These are phyloP conservation scores for Rattus norvegicus DNA, from an alignment of 2,113 vertebrate genomes.

Conservation along the genomic window DNA sequence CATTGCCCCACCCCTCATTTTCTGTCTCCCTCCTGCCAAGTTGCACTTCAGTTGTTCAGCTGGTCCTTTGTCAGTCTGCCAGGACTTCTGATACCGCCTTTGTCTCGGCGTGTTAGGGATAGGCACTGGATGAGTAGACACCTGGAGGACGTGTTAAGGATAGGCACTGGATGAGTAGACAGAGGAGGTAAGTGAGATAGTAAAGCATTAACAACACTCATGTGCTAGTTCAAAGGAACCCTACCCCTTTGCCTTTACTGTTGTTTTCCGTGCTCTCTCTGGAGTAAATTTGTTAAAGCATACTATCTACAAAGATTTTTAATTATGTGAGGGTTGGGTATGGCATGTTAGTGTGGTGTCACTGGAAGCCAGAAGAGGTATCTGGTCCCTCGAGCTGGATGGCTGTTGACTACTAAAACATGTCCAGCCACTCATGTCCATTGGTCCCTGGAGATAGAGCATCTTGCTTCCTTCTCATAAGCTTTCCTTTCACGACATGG, in stretches of 20 bases:
- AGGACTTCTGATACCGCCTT: not conserved
- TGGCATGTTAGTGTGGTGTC: not conserved
- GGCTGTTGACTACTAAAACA: not conserved
- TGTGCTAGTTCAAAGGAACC: not conserved
- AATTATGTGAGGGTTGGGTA: not conserved
- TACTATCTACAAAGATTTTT: not conserved
- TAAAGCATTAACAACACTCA: not conserved
- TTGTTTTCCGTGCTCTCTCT: not conserved
- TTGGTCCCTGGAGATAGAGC: not conserved
- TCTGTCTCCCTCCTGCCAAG: not conserved
- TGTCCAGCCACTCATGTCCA: not conserved
- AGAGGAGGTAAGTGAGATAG: constrained; percentile 20
- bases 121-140: no score
- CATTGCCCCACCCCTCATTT: not conserved
- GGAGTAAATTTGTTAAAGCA: not conserved
- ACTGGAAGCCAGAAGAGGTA: not conserved
- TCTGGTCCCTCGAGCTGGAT: not conserved
- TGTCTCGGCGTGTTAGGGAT: no score
- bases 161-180: no score
- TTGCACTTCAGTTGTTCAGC: not conserved
- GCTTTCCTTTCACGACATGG: constrained; percentile 17
- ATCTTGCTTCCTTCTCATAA: not conserved
- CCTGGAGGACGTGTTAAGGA: not conserved
- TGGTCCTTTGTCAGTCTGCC: not conserved
- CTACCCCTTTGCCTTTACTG: not conserved